Evolutionary conservation across 2,888 invertebrate genomes (phyloP), one percentile per base, ranked within the genome.

Genomic region (Falcaria lacertinaria): DNA sequence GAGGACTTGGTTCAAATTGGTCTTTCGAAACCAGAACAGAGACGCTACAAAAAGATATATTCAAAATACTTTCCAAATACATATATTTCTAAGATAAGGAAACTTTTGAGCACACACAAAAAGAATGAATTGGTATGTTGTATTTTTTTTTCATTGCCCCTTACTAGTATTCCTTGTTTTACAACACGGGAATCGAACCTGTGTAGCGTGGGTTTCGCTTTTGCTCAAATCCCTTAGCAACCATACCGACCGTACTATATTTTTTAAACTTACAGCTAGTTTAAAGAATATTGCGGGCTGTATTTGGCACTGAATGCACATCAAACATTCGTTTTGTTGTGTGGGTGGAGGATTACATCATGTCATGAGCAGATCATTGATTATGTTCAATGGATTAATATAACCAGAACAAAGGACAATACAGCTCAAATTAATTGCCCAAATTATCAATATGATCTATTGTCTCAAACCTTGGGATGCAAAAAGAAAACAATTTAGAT

Each of bases 1-100:
- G 96, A 97, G 65, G 99, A 99, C 82, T 90, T 99, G 50, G 90
- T 92, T 42, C 95, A 96, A 60, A 94, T 99, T 66, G 98, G 98
- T 13, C 94, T 98, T 91, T 96, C 97, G 13, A 95, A 95, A 67
- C 98, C 98, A 17, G 99, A 99, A 88, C 97, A 98, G 89, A 92
- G 98, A 47, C 91, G 98, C 44, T 92, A 98, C 54, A 95, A 97
- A 70, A 98, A 98, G 83, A 96, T 94, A 74, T 98, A 97, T 76
- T 95, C 96, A 51, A 97, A 96, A 80, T 96, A 97, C 80, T 97
- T 95, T 74, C 97, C 98, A 0, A 97, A 97, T 74, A 97, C 97
- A 56, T 97, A 98, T 74, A 90, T 98, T 45, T 95, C 95, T 28
- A 98, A 97, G 83, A 94, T 98, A 65, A 97, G 95, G 83, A 97